Conservation (phyloP, 2,797 vertebrate genomes). For the Chelon auratus region DNA sequence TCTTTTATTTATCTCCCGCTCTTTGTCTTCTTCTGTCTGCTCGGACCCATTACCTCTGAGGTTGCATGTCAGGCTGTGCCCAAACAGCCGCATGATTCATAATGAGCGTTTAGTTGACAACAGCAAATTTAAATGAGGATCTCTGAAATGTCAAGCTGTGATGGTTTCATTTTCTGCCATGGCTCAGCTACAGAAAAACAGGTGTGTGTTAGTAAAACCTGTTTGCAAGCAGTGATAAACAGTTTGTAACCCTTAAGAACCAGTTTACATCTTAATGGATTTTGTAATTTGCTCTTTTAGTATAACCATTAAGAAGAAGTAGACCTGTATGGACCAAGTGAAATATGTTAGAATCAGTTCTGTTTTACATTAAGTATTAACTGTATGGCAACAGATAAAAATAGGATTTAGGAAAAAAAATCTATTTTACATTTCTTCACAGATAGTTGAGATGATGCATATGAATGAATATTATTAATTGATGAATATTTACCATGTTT, state of each 20-base stretch:
- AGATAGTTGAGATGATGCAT: not conserved
- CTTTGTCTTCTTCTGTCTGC: not conserved
- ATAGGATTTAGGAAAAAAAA: not conserved
- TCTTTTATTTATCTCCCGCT: not conserved
- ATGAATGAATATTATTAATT: no score
- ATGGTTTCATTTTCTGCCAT: not conserved
- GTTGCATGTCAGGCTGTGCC: not conserved
- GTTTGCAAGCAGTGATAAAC: not conserved
- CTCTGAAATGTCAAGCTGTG: not conserved
- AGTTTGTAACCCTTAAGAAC: not conserved
- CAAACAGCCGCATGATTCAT: not conserved
- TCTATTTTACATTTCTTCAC: not conserved
- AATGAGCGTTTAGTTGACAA: not conserved
- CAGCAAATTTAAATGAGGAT: not conserved
- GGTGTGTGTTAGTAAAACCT: not conserved
- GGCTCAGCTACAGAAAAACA: no score
- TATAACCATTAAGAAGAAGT: not conserved
- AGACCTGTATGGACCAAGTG: not conserved
- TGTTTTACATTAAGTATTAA: not conserved
- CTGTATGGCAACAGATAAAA: not conserved
- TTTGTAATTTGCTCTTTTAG: not conserved
- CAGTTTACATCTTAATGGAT: not conserved
- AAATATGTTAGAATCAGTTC: not conserved
- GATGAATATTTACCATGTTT: conserved; percentile 85
- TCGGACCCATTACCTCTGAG: not conserved